Conservation (phyloP, 2,888 invertebrate species). For the Actias luna region DNA sequence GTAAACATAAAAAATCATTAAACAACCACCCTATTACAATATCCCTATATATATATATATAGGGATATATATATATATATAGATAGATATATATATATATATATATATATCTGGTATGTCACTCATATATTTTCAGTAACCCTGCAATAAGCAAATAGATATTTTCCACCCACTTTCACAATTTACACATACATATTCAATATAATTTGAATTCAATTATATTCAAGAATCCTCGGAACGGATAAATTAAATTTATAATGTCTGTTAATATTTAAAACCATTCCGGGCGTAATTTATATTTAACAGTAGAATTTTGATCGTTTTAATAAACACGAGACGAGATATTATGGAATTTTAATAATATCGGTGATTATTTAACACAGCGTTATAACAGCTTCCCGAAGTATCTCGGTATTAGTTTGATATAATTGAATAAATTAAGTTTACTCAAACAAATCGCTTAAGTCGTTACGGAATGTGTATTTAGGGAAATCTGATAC, state of each 20-base stretch:
- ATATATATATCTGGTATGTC: not conserved
- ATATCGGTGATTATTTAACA: not conserved
- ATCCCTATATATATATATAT: too few species aligned
- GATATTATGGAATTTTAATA: not conserved
- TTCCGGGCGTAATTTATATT: not conserved
- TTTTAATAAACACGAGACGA: not conserved
- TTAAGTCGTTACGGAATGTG: not conserved
- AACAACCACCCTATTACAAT: too few species aligned
- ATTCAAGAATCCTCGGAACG: not conserved
- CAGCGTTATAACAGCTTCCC: not conserved
- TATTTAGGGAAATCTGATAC: not conserved
- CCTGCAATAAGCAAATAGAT: not conserved
- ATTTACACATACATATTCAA: not conserved
- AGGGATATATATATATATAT: too few species aligned
- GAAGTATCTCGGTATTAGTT: constrained; percentile 1
- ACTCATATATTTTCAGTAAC: not conserved
- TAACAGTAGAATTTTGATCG: not conserved
- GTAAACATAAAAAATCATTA: too few species aligned
- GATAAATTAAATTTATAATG: not conserved
- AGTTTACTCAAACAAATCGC: not conserved
- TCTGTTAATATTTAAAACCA: constrained; percentile 1
- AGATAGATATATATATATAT: too few species aligned
- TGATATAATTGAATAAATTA: not conserved
- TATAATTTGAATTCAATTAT: not conserved
- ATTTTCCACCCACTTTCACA: not conserved